These are phyloP conservation scores for Mamestra configurata DNA, from an alignment of 1,140 invertebrate genomes.

Conservation along the genomic window DNA sequence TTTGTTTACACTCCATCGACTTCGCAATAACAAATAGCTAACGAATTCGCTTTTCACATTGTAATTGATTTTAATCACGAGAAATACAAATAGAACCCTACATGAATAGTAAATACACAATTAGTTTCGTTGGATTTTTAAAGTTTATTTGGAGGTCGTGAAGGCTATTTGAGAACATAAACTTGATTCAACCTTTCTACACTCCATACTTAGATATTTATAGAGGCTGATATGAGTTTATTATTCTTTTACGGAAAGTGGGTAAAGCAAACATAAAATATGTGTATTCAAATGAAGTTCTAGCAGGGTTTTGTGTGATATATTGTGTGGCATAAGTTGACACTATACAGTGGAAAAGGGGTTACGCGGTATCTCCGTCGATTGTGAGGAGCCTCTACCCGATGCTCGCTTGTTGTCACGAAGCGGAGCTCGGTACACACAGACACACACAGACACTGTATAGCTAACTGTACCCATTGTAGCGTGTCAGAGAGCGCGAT, in stretches of 20 bases:
- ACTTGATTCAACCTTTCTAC: constrained; percentile 15
- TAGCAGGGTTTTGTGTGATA: neutral
- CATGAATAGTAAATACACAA: constrained; percentile 16
- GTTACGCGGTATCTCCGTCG: constrained; percentile 26
- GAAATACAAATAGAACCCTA: neutral
- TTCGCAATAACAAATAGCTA: constrained; percentile 18
- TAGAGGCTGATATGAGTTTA: constrained; percentile 3
- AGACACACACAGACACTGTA: constrained; percentile 10
- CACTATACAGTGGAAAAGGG: constrained; percentile 36
- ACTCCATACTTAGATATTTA: constrained; percentile 14
- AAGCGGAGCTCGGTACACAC: constrained; percentile 10
- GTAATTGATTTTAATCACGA: constrained; percentile 33
- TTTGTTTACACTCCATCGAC: constrained; percentile 13
- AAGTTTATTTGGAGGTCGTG: constrained; percentile 1
- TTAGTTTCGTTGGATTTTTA: neutral
- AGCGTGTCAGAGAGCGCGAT: constrained; percentile 36
- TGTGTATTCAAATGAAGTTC: constrained; percentile 33
- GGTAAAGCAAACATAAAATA: constrained; percentile 30
- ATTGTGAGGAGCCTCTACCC: constrained; percentile 23
- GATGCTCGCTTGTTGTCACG: constrained; percentile 35
- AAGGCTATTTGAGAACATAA: constrained; percentile 5
- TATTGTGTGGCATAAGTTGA: constrained; percentile 35
- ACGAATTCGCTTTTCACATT: constrained; percentile 12
- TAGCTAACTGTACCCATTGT: constrained; percentile 8
- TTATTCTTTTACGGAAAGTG: constrained; percentile 31